Evolutionary conservation across 2,797 vertebrate species (phyloP), one percentile per base, ranked within the genome.

Genomic region (Alca torda): DNA sequence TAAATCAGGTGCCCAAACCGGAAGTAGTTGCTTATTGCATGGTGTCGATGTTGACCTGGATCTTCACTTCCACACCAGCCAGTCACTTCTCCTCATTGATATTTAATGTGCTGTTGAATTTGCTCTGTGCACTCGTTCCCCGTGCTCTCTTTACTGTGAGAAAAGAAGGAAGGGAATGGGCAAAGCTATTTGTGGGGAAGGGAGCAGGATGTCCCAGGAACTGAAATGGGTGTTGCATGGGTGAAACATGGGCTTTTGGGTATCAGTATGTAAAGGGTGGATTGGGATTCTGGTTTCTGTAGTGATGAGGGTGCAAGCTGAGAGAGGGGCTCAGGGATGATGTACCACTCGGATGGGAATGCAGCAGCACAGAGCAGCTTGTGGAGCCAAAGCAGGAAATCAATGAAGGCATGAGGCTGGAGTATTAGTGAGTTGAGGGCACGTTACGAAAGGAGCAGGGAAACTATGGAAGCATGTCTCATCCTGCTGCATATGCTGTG

Each of bases 241-340:
- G 16, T 87, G 63, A 77, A 43, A 54, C 11, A 1, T 3, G 8
- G n/a, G 26, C 41, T 75, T 85, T n/a, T 37, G 53, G 17, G 21
- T 59, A 28, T 73, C 26, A 4, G 12, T 39, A 15, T 18, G 17
- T 41, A 17, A 59, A 86, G 31, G 10, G 7, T 65, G 17, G 35
- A 8, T 13, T 53, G 16, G n/a, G 45, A 57, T 92, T 92, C 37
- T 54, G 30, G 20, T 57, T 87, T 68, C 46, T 69, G 7, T 69
- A 28, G n/a, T 7, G 16, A 13, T n/a, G 25, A 77, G 48, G 13
- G 11, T 80, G 16, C 59, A 59, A 33, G 17, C 48, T 77, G 64
- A n/a, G 59, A 48, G 54, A 54, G 35, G 10, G 4, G 3, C 30
- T 69, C 0, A 0, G 30, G 51, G 11, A 11, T 65, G 31, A 65